Conservation (phyloP, 1,140 invertebrate species). For the Ephestia elutella region DNA sequence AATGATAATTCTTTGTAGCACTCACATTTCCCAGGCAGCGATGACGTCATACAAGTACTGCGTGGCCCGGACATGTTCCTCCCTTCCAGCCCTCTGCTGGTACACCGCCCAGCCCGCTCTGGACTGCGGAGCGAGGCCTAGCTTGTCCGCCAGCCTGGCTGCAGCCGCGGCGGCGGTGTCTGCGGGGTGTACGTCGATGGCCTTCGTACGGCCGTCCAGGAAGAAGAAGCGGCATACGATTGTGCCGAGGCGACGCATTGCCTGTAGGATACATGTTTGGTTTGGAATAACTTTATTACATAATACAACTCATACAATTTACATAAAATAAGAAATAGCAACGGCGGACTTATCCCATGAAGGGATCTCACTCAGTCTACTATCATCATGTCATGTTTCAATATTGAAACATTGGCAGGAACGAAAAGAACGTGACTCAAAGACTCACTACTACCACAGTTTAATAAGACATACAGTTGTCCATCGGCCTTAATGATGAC, state of each 20-base stretch:
- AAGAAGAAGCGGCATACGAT: slow-evolving; percentile 97
- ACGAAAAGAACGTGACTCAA: too few species aligned
- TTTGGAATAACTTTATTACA: too few species aligned
- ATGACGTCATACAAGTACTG: slow-evolving; percentile 96
- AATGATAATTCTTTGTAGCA: slow-evolving; percentile 6
- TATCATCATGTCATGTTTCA: too few species aligned
- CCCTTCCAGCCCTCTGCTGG: slow-evolving; percentile 86
- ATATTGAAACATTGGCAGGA: too few species aligned
- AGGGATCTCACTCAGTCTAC: too few species aligned
- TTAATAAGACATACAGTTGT: too few species aligned
- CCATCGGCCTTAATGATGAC: too few species aligned
- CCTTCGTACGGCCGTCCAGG: slow-evolving; percentile 95
- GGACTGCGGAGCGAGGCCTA: slow-evolving; percentile 81
- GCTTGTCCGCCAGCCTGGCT: slow-evolving; percentile 90
- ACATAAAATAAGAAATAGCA: too few species aligned
- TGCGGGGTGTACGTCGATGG: slow-evolving; percentile 95
- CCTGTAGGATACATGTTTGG: slow-evolving; percentile 65
- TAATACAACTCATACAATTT: too few species aligned
- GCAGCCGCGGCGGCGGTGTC: slow-evolving; percentile 94
- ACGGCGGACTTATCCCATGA: too few species aligned
- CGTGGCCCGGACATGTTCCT: slow-evolving; percentile 94
- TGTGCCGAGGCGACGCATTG: slow-evolving; percentile 91
- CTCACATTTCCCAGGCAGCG: slow-evolving; percentile 83
- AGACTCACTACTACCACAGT: too few species aligned
- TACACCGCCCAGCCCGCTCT: slow-evolving; percentile 96